Conservation (phyloP, 2,888 invertebrate species). For the Corbicula japonica region DNA sequence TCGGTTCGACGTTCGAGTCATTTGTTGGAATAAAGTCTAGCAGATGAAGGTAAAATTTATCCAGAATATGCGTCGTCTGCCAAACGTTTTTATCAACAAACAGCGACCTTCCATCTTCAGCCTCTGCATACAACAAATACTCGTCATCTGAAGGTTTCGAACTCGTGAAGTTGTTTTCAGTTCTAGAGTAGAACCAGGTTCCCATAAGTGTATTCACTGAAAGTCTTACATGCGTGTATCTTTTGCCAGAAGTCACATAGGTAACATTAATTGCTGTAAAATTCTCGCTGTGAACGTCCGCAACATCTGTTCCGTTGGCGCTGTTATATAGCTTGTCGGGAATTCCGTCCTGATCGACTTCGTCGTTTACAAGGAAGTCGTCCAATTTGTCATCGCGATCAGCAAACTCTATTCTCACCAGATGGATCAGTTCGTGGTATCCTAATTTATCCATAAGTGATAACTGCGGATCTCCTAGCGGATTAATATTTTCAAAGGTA, state of each 20-base stretch:
- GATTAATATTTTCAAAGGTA: conserved; percentile 76
- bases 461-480: conserved; percentile 73
- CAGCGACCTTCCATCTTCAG: conserved; percentile 39
- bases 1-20: neutral
- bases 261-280: too few relatives aligned
- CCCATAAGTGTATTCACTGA: conserved; percentile 5
- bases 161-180: conserved; percentile 51
- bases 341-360: conserved; percentile 54
- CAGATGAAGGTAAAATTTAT: conserved; percentile 44
- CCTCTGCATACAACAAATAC: conserved; percentile 30
- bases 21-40: conserved; percentile 33
- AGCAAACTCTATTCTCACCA: conserved; percentile 45
- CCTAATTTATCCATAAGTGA: conserved; percentile 69
- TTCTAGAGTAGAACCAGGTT: conserved; percentile 50
- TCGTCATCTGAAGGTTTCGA: neutral
- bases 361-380: conserved; percentile 73
- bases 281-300: conserved; percentile 15
- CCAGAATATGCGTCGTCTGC: conserved; percentile 54
- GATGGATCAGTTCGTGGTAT: conserved; percentile 68
- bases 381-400: conserved; percentile 30
- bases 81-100: conserved; percentile 52
- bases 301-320: conserved; percentile 51
- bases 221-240: conserved; percentile 42
- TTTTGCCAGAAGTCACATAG: conserved; percentile 5
- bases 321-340: conserved; percentile 69